These are phyloP conservation scores for Drosophila histrio DNA, from an alignment of 2,888 invertebrate genomes.

Conservation along the genomic window DNA sequence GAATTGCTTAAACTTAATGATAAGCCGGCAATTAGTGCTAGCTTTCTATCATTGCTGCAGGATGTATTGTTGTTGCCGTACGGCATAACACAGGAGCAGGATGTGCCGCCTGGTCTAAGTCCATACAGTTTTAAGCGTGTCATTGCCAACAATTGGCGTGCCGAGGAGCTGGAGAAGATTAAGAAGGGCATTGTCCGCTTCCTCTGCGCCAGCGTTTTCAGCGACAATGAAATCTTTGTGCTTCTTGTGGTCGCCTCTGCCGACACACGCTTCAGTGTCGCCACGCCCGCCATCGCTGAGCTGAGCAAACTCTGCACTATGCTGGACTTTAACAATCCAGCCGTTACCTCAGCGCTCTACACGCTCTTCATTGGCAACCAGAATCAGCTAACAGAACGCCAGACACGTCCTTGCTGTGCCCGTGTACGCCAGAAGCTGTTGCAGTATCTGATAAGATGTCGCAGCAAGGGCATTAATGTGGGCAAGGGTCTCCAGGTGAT, in stretches of 20 bases:
- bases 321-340: slow-evolving; percentile 90
- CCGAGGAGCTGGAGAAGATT: slow-evolving; percentile 93
- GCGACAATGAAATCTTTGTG: slow-evolving; percentile 89
- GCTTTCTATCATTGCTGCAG: slow-evolving; percentile 90
- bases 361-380: slow-evolving; percentile 87
- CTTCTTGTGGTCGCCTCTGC: slow-evolving; percentile 94
- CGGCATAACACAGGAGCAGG: slow-evolving; percentile 80
- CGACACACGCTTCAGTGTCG: slow-evolving; percentile 94
- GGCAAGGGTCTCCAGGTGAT: slow-evolving; percentile 94
- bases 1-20: slow-evolving; percentile 89
- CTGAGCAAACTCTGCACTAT: slow-evolving; percentile 90
- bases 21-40: slow-evolving; percentile 86
- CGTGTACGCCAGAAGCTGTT: slow-evolving; percentile 93
- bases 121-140: slow-evolving; percentile 90
- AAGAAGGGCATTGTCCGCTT: slow-evolving; percentile 93
- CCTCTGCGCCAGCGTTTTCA: slow-evolving; percentile 90
- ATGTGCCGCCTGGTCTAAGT: slow-evolving; percentile 91
- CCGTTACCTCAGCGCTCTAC: slow-evolving; percentile 90
- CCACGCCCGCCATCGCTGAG: slow-evolving; percentile 93
- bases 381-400: slow-evolving; percentile 87
- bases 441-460: slow-evolving; percentile 91
- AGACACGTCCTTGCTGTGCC: slow-evolving; percentile 91
- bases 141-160: slow-evolving; percentile 89
- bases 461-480: slow-evolving; percentile 89
- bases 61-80: slow-evolving; percentile 93